These are phyloP conservation scores for Orussus abietinus DNA, from an alignment of 1,140 invertebrate genomes.

Conservation along the genomic window DNA sequence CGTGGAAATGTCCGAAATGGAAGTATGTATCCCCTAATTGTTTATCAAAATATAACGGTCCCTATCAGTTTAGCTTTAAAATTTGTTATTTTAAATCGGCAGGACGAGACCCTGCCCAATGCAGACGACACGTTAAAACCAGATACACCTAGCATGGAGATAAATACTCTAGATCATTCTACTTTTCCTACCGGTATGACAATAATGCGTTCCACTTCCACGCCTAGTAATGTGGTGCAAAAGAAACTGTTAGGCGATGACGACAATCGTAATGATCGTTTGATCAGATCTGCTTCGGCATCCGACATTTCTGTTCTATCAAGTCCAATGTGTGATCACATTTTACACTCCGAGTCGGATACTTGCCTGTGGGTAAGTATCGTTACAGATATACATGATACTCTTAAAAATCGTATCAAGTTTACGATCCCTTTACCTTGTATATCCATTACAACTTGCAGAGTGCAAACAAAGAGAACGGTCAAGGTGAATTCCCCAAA, in stretches of 20 bases:
- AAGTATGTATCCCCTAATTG: slow-evolving; percentile 29
- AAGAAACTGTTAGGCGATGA: slow-evolving; percentile 4
- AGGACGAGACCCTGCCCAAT: slow-evolving; percentile 16
- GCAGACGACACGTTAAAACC: not conserved
- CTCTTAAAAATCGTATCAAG: not conserved
- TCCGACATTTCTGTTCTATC: slow-evolving; percentile 24
- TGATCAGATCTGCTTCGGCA: slow-evolving; percentile 27
- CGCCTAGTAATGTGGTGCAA: slow-evolving; percentile 17
- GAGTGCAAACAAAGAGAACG: slow-evolving; percentile 10
- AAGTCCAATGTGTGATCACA: slow-evolving; percentile 21
- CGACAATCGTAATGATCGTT: slow-evolving; percentile 13
- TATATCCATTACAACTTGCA: slow-evolving; percentile 4
- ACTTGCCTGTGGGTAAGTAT: too few relatives aligned
- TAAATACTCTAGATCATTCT: not conserved
- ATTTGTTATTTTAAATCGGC: slow-evolving; percentile 5
- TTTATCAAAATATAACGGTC: slow-evolving; percentile 6
- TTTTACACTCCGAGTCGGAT: slow-evolving; percentile 23
- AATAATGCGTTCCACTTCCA: slow-evolving; percentile 19
- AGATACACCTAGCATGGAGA: not conserved
- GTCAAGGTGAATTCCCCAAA: slow-evolving; percentile 21
- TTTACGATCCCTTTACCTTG: not conserved
- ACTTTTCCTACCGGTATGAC: not conserved
- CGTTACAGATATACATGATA: slow-evolving; percentile 14
- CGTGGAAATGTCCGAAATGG: slow-evolving; percentile 27
- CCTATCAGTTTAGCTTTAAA: slow-evolving; percentile 2